Evolutionary conservation across 2,888 invertebrate species (phyloP).

Genomic region (Galerucella calmariensis): DNA sequence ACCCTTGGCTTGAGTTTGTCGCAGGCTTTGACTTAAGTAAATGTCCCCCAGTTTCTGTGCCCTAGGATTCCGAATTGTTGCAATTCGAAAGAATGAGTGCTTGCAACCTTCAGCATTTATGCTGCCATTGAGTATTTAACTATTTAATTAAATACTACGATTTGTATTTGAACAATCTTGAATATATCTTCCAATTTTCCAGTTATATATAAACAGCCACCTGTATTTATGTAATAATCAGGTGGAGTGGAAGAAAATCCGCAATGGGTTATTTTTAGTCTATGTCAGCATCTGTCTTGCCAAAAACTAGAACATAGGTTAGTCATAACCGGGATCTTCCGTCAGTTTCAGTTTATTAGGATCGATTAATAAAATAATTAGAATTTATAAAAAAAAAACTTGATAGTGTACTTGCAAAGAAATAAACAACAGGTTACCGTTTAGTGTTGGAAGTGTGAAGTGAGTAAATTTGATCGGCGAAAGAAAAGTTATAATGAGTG

Average conservation of each 20-base stretch:
- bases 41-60: too few relatives aligned
- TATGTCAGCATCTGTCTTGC: conserved; percentile 53
- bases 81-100: too few relatives aligned
- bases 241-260: conserved; percentile 56
- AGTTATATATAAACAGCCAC: conserved; percentile 19
- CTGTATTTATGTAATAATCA: conserved; percentile 46
- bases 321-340: conserved; percentile 61
- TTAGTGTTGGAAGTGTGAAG: conserved; percentile 16
- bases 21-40: too few relatives aligned
- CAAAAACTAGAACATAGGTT: conserved; percentile 59
- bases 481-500: conserved; percentile 63
- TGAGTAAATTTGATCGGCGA: conserved; percentile 14
- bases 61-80: too few relatives aligned
- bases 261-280: conserved; percentile 60
- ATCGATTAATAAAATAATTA: conserved; percentile 1
- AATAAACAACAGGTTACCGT: conserved; percentile 8
- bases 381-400: background rate
- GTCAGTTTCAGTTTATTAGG: conserved; percentile 42
- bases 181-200: conserved; percentile 10
- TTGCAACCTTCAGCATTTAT: too few relatives aligned
- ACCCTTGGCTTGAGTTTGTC: too few relatives aligned
- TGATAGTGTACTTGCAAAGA: background rate
- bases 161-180: background rate
- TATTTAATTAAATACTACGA: background rate
- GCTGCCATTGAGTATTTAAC: too few relatives aligned